Percentiles rank a stretch among this genome's conserved stretches.
These are phyloP conservation scores for Drosophila insularis DNA, from an alignment of 1,140 invertebrate genomes.

Conservation along the genomic window DNA sequence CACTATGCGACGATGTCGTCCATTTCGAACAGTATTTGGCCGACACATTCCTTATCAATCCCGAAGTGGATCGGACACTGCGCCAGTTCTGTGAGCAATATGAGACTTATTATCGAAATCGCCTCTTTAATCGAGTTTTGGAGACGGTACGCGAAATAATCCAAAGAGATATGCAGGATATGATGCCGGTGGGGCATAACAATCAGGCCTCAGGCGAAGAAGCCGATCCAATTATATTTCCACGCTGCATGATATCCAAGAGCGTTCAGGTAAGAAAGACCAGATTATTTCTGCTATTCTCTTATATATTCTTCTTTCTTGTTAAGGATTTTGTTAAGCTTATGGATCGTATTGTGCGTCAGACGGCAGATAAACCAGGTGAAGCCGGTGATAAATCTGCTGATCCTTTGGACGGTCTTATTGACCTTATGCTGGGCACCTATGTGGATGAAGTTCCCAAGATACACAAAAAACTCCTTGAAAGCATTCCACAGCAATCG, in stretches of 20 bases:
- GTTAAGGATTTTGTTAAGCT: constrained; percentile 87
- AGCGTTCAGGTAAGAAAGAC: constrained; percentile 69
- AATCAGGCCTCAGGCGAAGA: constrained; percentile 71
- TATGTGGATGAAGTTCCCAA: constrained; percentile 90
- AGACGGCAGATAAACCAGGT: constrained; percentile 86
- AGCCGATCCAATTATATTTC: constrained; percentile 81
- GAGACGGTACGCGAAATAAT: constrained; percentile 89
- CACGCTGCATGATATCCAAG: constrained; percentile 86
- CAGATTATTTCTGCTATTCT: background rate
- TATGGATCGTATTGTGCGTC: constrained; percentile 88
- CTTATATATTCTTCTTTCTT: constrained; percentile 7
- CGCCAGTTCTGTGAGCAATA: constrained; percentile 89
- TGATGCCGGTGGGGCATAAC: constrained; percentile 85
- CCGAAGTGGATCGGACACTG: constrained; percentile 83
- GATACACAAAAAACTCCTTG: constrained; percentile 90
- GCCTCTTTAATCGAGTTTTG: constrained; percentile 89
- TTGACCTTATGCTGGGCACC: constrained; percentile 89
- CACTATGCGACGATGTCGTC: constrained; percentile 86
- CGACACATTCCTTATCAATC: constrained; percentile 79
- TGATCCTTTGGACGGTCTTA: constrained; percentile 84
- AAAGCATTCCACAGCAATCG: constrained; percentile 92
- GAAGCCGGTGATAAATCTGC: constrained; percentile 83
- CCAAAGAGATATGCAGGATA: constrained; percentile 91
- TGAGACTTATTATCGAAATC: constrained; percentile 90
- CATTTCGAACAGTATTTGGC: constrained; percentile 87